Conservation (phyloP, 2,797 vertebrate genomes). For the Catharus ustulatus region DNA sequence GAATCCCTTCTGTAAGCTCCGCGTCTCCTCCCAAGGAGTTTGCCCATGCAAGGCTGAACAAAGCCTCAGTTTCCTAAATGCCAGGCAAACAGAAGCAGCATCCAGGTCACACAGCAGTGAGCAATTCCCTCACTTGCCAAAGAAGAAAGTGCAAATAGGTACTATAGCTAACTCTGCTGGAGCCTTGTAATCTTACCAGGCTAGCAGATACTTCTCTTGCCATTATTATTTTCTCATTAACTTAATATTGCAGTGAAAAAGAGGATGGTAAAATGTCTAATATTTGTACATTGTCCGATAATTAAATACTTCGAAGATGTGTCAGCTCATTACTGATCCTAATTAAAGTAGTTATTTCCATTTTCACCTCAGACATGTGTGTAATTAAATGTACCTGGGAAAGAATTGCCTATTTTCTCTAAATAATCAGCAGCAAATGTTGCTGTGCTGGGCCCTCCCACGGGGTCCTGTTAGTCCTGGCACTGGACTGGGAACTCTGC, state of each 20-base stretch:
- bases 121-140: neutral
- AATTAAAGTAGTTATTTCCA: slow-evolving; percentile 30
- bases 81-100: neutral
- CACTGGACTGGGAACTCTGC: neutral
- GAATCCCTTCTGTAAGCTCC: neutral
- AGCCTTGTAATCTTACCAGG: neutral
- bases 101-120: neutral
- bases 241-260: neutral
- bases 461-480: neutral
- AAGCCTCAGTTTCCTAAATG: neutral
- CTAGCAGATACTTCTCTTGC: neutral
- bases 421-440: neutral
- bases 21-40: neutral
- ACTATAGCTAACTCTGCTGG: neutral
- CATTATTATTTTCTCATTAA: neutral
- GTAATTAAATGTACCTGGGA: slow-evolving; percentile 50
- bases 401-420: neutral
- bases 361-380: neutral
- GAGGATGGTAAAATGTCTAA: neutral
- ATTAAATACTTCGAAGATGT: slow-evolving; percentile 18
- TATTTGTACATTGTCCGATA: neutral
- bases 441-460: neutral
- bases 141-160: neutral
- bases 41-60: neutral
- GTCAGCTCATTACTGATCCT: slow-evolving; percentile 12